A percentile compares a stretch with the other conserved stretches of the same genome.
These are phyloP conservation scores for Nomada hirtipes DNA, from an alignment of 2,888 invertebrate species.

Conservation along the genomic window DNA sequence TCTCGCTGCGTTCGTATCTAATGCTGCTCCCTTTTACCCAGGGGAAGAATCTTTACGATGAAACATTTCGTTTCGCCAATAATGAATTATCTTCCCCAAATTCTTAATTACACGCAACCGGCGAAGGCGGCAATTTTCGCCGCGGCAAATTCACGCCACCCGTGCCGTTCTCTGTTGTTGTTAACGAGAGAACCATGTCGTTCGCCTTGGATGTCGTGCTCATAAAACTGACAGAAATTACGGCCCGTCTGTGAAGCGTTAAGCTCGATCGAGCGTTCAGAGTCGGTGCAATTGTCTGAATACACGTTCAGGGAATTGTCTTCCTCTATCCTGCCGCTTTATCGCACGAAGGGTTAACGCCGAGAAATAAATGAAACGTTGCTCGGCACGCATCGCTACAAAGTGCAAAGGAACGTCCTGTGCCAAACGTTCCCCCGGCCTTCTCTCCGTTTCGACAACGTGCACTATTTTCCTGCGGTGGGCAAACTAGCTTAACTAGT, in stretches of 20 bases:
- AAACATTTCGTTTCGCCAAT: background rate
- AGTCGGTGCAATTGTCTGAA: background rate
- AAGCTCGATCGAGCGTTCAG: background rate
- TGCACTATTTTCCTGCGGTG: constrained; percentile 39
- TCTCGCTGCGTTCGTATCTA: constrained; percentile 57
- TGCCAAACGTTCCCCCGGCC: constrained; percentile 58
- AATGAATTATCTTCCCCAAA: background rate
- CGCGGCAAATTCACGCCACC: background rate
- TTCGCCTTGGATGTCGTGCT: background rate
- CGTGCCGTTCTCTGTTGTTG: background rate
- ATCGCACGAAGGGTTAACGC: constrained; percentile 32
- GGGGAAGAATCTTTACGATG: background rate
- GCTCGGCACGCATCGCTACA: constrained; percentile 55
- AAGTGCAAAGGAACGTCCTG: constrained; percentile 66
- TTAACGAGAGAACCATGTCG: background rate
- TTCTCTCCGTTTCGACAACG: background rate
- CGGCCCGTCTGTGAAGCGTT: background rate
- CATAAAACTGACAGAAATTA: background rate
- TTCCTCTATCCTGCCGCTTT: constrained; percentile 20
- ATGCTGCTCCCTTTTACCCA: constrained; percentile 31
- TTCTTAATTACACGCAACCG: constrained; percentile 10
- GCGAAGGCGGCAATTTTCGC: background rate
- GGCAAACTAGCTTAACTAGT: constrained; percentile 54
- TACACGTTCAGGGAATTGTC: constrained; percentile 2
- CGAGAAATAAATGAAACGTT: constrained; percentile 46